Conservation (phyloP, 1,140 invertebrate genomes). For the Diorhabda carinulata region DNA sequence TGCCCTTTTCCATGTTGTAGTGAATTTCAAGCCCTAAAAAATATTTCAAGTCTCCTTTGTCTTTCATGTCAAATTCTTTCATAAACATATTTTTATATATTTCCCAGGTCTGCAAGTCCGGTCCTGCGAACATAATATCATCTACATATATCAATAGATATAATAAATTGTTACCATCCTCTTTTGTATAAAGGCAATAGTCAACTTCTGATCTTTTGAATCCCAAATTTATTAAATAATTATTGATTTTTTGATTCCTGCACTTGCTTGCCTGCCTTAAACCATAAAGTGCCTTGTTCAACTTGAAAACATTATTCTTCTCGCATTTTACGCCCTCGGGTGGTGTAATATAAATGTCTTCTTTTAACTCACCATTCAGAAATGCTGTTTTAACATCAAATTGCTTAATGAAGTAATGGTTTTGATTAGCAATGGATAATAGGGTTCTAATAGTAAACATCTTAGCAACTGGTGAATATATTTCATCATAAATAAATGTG, state of each 20-base stretch:
- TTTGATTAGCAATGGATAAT: constrained; percentile 42
- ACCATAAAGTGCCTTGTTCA: constrained; percentile 2
- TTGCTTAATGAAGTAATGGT: constrained; percentile 40
- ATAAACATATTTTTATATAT: no score
- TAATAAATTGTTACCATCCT: no score
- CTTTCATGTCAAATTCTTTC: no score
- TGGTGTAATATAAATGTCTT: constrained; percentile 48
- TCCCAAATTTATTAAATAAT: not conserved
- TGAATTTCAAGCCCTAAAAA: no score
- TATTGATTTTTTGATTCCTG: not conserved
- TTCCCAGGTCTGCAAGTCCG: no score
- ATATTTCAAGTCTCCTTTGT: no score
- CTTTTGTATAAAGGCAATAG: not conserved
- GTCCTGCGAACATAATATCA: no score
- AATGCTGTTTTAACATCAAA: constrained; percentile 49
- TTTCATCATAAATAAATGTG: no score
- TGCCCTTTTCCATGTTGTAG: not conserved
- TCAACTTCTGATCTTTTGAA: not conserved
- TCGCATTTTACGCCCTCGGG: constrained; percentile 38
- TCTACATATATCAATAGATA: no score
- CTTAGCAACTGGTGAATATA: no score
- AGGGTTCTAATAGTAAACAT: constrained; percentile 44
- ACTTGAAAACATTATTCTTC: not conserved
- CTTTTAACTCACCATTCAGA: constrained; percentile 46
- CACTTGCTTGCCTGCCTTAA: not conserved